Percentiles rank a stretch among this genome's conserved stretches.
These are phyloP conservation scores for Bucorvus abyssinicus DNA, from an alignment of 2,797 vertebrate genomes.

Conservation along the genomic window DNA sequence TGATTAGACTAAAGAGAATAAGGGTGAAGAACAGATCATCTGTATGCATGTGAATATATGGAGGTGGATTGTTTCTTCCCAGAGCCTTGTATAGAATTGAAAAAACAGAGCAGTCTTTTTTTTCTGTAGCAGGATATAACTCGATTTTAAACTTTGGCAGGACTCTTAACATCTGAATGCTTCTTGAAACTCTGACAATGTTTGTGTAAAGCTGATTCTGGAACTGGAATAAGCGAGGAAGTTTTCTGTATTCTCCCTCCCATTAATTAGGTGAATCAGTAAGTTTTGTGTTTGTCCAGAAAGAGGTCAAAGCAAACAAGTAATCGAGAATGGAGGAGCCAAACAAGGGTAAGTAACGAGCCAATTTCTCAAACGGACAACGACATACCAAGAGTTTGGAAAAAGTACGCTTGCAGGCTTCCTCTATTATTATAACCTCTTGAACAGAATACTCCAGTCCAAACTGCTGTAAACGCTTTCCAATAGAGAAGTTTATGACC, in stretches of 20 bases:
- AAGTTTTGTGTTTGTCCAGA: slow-evolving; percentile 37
- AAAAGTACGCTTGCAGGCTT: slow-evolving; percentile 11
- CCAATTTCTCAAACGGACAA: neutral
- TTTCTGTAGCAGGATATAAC: slow-evolving; percentile 29
- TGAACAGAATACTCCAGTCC: slow-evolving; percentile 43
- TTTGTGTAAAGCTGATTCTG: slow-evolving; percentile 31
- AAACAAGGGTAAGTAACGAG: slow-evolving; percentile 16
- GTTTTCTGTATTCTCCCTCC: slow-evolving; percentile 23
- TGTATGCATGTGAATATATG: slow-evolving; percentile 1
- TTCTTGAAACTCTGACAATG: slow-evolving; percentile 39
- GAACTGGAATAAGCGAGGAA: neutral
- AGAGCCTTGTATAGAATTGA: slow-evolving; percentile 26
- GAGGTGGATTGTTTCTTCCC: slow-evolving; percentile 37
- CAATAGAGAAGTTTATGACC: slow-evolving; percentile 60
- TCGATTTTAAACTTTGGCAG: slow-evolving; percentile 63
- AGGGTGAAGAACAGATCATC: neutral
- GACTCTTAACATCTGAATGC: slow-evolving; percentile 13
- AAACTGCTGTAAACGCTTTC: slow-evolving; percentile 50
- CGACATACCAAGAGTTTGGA: neutral
- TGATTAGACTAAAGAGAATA: neutral
- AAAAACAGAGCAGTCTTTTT: slow-evolving; percentile 20
- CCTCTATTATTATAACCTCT: slow-evolving; percentile 70
- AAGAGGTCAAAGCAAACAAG: slow-evolving; percentile 40
- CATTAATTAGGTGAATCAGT: slow-evolving; percentile 35
- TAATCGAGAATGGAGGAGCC: neutral